phyloP scores from a whole-genome alignment of 30 jellyfish, hydroid and myxozoan genomes.

The Aurelia sp. region DNA sequence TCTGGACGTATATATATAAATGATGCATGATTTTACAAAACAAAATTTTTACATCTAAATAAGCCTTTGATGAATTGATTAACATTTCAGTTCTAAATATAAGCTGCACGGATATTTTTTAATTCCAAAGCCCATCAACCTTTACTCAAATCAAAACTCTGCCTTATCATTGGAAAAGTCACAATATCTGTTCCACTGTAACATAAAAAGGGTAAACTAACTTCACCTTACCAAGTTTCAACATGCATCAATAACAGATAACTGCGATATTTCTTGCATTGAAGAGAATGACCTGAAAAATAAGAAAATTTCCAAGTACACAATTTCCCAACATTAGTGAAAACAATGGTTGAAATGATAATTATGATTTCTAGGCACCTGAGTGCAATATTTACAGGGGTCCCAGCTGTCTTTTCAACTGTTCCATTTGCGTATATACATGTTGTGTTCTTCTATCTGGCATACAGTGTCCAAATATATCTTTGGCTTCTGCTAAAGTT shows the following conservation, averaged over 20 bases:
- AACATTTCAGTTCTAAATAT: too few species aligned
- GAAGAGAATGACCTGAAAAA: constrained; percentile 62
- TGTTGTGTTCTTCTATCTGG: not conserved
- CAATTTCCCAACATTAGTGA: not conserved
- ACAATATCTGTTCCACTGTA: constrained; percentile 44
- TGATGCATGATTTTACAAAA: too few species aligned
- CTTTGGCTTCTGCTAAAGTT: too few species aligned
- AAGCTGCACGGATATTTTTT: too few species aligned
- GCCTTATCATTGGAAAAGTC: not conserved
- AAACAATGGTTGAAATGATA: not conserved
- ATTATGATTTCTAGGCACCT: not conserved
- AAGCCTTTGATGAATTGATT: too few species aligned
- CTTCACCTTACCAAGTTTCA: constrained; percentile 52
- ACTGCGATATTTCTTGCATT: constrained; percentile 54
- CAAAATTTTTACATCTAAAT: too few species aligned
- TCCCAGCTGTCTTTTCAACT: not conserved
- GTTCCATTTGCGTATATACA: not conserved
- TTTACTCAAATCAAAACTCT: too few species aligned
- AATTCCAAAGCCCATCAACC: too few species aligned
- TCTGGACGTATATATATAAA: too few species aligned
- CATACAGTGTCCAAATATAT: too few species aligned
- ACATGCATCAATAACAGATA: constrained; percentile 57
- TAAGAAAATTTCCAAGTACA: constrained; percentile 62
- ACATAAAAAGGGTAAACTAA: constrained; percentile 20
- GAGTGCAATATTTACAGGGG: not conserved